phyloP scores from a whole-genome alignment of 2,888 invertebrate species.

The Phorcus lineatus region DNA sequence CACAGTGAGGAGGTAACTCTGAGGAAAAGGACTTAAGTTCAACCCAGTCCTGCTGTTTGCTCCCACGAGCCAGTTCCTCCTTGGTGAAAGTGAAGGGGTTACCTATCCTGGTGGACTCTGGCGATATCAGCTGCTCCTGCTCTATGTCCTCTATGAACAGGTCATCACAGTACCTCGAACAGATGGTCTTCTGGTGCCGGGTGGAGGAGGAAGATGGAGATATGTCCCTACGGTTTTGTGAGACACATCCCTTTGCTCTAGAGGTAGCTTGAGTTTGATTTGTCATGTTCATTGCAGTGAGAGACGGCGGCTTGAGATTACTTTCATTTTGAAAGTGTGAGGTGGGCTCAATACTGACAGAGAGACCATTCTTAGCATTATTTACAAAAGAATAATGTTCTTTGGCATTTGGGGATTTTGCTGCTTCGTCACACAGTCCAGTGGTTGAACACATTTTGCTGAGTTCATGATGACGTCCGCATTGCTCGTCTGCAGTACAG shows the following conservation, averaged over 20 bases:
- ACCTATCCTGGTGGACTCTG: neutral
- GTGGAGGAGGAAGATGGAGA: no score
- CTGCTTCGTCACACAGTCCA: neutral
- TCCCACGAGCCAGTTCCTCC: neutral
- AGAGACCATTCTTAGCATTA: neutral
- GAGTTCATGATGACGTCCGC: neutral
- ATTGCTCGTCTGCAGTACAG: neutral
- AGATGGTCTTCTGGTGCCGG: neutral
- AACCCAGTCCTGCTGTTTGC: neutral
- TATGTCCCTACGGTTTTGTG: no score
- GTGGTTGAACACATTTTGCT: neutral
- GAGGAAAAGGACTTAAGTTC: neutral
- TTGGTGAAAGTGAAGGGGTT: neutral
- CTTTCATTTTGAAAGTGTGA: no score
- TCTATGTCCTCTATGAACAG: slow-evolving; percentile 9
- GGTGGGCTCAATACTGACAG: neutral
- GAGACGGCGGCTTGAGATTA: no score
- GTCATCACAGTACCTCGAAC: neutral
- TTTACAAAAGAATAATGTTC: neutral
- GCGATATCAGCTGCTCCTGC: neutral
- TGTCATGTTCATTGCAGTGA: no score
- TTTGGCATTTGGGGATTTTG: neutral
- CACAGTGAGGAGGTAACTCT: no score
- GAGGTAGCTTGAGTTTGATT: no score
- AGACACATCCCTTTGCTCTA: no score